phyloP scores from a whole-genome alignment of 2,797 vertebrate genomes.

The Sebastolobus altivelis region DNA sequence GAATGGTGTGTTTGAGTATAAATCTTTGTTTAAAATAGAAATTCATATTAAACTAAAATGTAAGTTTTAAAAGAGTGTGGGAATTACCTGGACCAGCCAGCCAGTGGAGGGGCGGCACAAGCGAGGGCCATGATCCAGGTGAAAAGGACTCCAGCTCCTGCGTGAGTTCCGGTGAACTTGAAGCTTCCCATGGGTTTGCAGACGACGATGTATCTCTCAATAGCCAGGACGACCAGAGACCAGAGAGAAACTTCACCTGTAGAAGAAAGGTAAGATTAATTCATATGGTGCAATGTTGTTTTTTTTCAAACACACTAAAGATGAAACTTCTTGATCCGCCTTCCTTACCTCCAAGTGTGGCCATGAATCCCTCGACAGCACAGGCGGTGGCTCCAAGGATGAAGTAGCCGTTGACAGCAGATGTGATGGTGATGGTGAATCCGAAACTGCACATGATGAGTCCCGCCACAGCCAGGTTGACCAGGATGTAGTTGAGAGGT shows the following conservation, averaged over 20 bases:
- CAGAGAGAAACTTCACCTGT: conserved; percentile 79
- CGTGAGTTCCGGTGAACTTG: conserved; percentile 81
- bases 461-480: conserved; percentile 82
- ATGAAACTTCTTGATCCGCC: conserved; percentile 21
- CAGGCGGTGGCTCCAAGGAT: conserved; percentile 81
- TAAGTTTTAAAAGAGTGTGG: background rate
- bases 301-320: too few relatives aligned
- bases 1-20: background rate
- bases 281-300: too few relatives aligned
- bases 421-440: conserved; percentile 86
- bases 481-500: conserved; percentile 84
- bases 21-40: background rate
- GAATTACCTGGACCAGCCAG: conserved; percentile 87
- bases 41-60: background rate
- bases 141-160: conserved; percentile 80
- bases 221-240: conserved; percentile 82
- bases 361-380: conserved; percentile 85
- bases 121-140: conserved; percentile 86
- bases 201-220: conserved; percentile 85
- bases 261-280: too few relatives aligned
- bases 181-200: conserved; percentile 91
- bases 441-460: conserved; percentile 79
- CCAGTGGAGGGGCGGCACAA: conserved; percentile 84
- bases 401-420: conserved; percentile 85
- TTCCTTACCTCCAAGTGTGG: conserved; percentile 81